Percentiles rank a stretch among this genome's conserved stretches.
Conservation (phyloP, 2,888 invertebrate genomes). For the Aphidoletes aphidimyza region DNA sequence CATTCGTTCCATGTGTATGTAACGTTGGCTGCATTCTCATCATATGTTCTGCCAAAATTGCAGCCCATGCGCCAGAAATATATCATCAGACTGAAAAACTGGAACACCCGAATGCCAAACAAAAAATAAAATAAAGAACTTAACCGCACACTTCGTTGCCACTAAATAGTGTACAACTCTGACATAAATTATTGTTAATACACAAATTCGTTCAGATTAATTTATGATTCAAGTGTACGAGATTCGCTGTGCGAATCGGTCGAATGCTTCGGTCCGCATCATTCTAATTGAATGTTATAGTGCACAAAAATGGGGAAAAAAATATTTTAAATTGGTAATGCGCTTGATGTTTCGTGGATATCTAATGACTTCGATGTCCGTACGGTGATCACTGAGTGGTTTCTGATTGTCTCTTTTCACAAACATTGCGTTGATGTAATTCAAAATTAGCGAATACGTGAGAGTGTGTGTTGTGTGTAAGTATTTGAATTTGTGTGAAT, state of each 20-base stretch:
- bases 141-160: constrained; percentile 2
- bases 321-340: constrained; percentile 25
- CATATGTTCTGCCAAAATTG: not conserved
- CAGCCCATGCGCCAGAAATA: not conserved
- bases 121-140: constrained; percentile 25
- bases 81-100: not conserved
- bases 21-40: not conserved
- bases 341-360: not conserved
- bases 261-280: not conserved
- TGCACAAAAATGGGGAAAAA: constrained; percentile 37
- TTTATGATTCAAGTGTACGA: constrained; percentile 31
- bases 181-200: constrained; percentile 53
- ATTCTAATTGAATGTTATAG: constrained; percentile 29
- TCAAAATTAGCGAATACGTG: not conserved
- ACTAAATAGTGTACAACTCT: constrained; percentile 44
- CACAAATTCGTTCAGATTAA: constrained; percentile 40
- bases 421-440: not conserved
- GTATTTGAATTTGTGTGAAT: not conserved
- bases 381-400: not conserved
- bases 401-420: not conserved
- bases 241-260: not conserved
- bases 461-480: not conserved
- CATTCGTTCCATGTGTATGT: not conserved
- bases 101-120: not conserved
- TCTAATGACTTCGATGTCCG: not conserved